Evolutionary conservation across 2,113 vertebrate species (phyloP).

Genomic region (Pyrgilauda ruficollis): DNA sequence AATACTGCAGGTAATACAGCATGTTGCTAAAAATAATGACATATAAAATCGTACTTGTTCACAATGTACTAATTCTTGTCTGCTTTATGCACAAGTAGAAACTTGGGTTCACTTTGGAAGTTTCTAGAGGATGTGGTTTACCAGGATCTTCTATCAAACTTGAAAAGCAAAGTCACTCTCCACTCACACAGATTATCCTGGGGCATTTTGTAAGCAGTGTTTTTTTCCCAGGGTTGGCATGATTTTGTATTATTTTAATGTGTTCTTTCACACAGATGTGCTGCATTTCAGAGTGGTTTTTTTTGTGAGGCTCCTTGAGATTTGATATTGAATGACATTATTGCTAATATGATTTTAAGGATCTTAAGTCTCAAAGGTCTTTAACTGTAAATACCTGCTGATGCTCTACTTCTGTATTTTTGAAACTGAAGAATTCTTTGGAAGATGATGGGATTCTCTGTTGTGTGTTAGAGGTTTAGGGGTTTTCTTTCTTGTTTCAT

Average conservation of each 20-base stretch:
- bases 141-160: accelerated
- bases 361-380: not conserved
- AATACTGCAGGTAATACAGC: not conserved
- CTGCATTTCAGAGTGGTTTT: not conserved
- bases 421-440: not conserved
- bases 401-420: not conserved
- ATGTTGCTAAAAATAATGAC: not conserved
- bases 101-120: not conserved
- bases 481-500: not conserved
- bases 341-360: not conserved
- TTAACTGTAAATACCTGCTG: not conserved
- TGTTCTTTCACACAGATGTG: not conserved
- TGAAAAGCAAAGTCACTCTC: not conserved
- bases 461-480: not conserved
- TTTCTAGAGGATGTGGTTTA: not conserved
- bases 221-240: not conserved
- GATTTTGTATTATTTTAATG: not conserved
- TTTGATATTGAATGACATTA: not conserved
- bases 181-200: not conserved
- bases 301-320: not conserved
- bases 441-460: not conserved
- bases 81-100: not conserved
- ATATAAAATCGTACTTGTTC: not conserved
- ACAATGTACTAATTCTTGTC: not conserved
- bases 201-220: not conserved